phyloP scores from a whole-genome alignment of 2,888 invertebrate genomes.

The Trichogramma evanescens region DNA sequence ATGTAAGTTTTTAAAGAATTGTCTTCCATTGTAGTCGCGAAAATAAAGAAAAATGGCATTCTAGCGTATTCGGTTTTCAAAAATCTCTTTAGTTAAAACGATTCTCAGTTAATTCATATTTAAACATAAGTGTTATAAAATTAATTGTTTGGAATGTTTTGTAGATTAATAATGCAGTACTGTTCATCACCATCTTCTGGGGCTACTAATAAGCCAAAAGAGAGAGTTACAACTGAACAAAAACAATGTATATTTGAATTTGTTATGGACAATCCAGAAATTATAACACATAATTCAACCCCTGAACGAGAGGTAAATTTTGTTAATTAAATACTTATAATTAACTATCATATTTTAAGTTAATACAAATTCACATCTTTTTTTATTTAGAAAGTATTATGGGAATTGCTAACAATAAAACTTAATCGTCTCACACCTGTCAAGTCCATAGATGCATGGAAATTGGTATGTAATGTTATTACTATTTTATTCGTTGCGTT shows the following conservation, averaged over 20 bases:
- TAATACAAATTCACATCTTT: not conserved
- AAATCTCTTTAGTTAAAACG: too few relatives aligned
- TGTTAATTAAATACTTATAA: not conserved
- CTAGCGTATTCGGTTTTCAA: too few relatives aligned
- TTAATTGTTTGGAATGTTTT: too few relatives aligned
- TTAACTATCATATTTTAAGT: not conserved
- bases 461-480: constrained; percentile 4
- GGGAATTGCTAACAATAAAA: constrained; percentile 1
- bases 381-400: constrained; percentile 5
- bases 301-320: constrained; percentile 8
- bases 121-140: not conserved
- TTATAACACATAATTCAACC: constrained; percentile 7
- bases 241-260: constrained; percentile 4
- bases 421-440: constrained; percentile 11
- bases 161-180: too few relatives aligned
- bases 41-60: too few relatives aligned
- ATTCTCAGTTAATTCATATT: too few relatives aligned
- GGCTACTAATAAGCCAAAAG: not conserved
- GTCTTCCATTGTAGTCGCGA: too few relatives aligned
- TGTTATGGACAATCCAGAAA: constrained; percentile 15
- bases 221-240: not conserved
- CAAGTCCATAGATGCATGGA: constrained; percentile 6
- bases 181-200: too few relatives aligned
- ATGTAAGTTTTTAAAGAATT: too few relatives aligned
- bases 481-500: not conserved